Base-by-base conservation (phyloP, 2,888 invertebrate genomes). In the Protonemura montana region DNA sequence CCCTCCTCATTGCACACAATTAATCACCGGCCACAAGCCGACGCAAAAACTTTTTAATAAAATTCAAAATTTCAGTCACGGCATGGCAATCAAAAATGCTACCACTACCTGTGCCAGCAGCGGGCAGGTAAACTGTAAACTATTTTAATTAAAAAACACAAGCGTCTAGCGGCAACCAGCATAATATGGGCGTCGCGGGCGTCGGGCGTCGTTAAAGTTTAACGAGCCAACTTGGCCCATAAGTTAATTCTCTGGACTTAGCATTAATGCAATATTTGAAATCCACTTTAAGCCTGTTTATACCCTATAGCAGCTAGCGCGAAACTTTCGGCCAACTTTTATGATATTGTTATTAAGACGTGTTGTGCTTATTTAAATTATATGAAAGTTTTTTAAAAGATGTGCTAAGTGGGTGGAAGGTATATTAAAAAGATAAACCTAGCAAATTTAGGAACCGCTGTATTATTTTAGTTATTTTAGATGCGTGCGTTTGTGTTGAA, bases 111-210 rank as follows among this genome's bases (percentile, higher is more conserved):
- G 13, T 13, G 59, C 59, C 1, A 5, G 5, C 41, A 5, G 41
- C 27, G 29, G 30, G 29, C 16, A 81, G 82, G 41, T 83, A 83
- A 83, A 83, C 26, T 83, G 35, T 30, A 41, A 83, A 83, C 82
- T 41, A 83, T 83, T 83, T 83, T 83, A 83, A 83, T 83, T 83
- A 83, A 83, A 83, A 83, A 83, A 83, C 30, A 42, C 35, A 26
- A 21, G 42, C 41, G 41, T 30, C 78, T 78, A 78, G 28, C 78
- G 27, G 28, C 81, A 29, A 25, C 26, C 81, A 29, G 25, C 21
- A 59, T 59, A 59, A 59, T 59, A 59, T 21, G 59, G 59, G 59
- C 59, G 59, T 10, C 59, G 59, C 21, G 16, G 59, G 59, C 59
- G 59, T 59, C 59, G 59, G 59, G 3, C 59, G 59, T 59, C 59